Percentiles rank a stretch among this genome's conserved stretches.
These are phyloP conservation scores for Sander lucioperca DNA, from an alignment of 2,113 vertebrate genomes.

Conservation along the genomic window DNA sequence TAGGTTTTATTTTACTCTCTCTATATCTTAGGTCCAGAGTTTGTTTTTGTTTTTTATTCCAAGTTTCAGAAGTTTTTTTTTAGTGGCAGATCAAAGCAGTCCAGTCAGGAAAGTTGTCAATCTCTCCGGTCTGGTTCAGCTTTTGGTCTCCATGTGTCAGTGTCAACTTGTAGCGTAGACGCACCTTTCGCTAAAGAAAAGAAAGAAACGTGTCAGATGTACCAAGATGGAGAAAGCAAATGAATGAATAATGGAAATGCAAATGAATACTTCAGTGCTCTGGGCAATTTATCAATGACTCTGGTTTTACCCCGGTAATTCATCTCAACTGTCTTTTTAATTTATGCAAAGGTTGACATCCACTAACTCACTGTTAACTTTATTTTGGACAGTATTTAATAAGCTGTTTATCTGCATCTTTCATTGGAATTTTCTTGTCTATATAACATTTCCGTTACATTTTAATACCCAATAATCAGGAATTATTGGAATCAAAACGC, in stretches of 20 bases:
- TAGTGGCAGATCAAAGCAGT: slow-evolving; percentile 72
- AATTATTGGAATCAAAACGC: background rate
- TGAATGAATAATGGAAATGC: background rate
- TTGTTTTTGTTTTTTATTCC: background rate
- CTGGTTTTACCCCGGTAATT: background rate
- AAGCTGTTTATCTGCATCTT: background rate
- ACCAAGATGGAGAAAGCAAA: background rate
- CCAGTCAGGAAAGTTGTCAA: slow-evolving; percentile 86
- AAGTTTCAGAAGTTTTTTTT: background rate
- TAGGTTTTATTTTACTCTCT: background rate
- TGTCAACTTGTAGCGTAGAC: slow-evolving; percentile 85
- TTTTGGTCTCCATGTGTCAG: slow-evolving; percentile 84
- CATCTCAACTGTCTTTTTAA: background rate
- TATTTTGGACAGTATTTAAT: background rate
- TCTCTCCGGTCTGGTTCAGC: slow-evolving; percentile 83
- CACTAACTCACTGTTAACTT: background rate
- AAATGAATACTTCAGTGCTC: background rate
- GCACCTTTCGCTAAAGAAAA: slow-evolving; percentile 81
- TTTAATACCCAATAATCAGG: background rate
- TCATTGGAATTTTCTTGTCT: background rate
- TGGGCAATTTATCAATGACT: too few relatives aligned
- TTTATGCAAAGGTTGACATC: background rate
- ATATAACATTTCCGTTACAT: background rate
- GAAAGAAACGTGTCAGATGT: background rate
- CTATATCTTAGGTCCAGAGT: background rate